Percentiles rank a stretch among this genome's conserved stretches.
phyloP scores from a whole-genome alignment of 2,797 vertebrate species.

The Babyrousa celebensis region DNA sequence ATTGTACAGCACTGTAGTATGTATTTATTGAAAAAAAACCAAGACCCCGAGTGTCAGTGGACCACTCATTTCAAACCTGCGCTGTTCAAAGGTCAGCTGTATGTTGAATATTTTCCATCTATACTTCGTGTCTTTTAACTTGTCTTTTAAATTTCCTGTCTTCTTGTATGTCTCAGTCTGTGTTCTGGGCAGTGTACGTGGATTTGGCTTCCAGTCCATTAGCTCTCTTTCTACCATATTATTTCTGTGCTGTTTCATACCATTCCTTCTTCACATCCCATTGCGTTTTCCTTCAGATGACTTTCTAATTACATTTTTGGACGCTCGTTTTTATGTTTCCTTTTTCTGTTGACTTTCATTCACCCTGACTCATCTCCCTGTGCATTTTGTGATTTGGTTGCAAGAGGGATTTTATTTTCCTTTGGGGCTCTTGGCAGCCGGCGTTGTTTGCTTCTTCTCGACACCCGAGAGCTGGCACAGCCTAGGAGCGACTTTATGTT shows the following conservation, averaged over 20 bases:
- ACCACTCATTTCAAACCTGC: neutral
- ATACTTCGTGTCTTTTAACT: neutral
- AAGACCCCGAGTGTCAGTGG: neutral
- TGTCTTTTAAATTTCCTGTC: neutral
- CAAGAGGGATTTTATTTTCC: slow-evolving; percentile 49
- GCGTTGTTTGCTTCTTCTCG: slow-evolving; percentile 46
- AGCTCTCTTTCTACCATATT: neutral
- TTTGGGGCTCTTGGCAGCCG: slow-evolving; percentile 16
- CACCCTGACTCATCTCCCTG: slow-evolving; percentile 64
- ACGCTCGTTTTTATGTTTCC: neutral
- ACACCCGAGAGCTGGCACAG: neutral
- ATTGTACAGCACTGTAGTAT: neutral
- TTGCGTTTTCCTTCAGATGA: neutral
- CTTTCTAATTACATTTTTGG: slow-evolving; percentile 55
- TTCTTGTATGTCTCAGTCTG: neutral
- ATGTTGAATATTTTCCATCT: neutral
- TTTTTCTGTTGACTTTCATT: slow-evolving; percentile 48
- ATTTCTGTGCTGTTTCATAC: neutral
- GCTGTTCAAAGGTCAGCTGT: neutral
- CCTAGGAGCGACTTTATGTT: slow-evolving; percentile 47
- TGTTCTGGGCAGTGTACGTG: neutral
- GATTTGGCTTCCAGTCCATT: neutral
- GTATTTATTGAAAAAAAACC: neutral
- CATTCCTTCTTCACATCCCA: neutral
- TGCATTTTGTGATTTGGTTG: slow-evolving; percentile 51